Evolutionary conservation across 2,888 invertebrate species (phyloP).

Genomic region (Hirtodrosophila cameraria): DNA sequence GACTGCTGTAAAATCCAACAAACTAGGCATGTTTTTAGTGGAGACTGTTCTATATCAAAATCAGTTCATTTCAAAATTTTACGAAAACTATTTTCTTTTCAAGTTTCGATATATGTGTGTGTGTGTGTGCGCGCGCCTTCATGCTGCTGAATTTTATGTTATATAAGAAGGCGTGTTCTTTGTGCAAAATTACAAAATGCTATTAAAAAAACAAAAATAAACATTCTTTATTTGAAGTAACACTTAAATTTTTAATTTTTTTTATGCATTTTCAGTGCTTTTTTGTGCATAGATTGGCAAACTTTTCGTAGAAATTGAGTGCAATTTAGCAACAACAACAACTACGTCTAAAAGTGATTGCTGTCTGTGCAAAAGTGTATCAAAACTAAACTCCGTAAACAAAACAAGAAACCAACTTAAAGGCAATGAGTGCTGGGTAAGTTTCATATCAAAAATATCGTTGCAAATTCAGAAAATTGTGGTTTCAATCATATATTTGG

Average conservation of each 20-base stretch:
- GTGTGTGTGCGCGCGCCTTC: slow-evolving; percentile 19
- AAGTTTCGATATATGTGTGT: slow-evolving; percentile 5
- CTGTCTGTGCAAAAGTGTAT: slow-evolving; percentile 27
- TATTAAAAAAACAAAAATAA: neutral
- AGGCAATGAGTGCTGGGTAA: slow-evolving; percentile 69
- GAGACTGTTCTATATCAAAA: neutral
- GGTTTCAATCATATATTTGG: neutral
- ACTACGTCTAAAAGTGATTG: slow-evolving; percentile 23
- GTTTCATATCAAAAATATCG: slow-evolving; percentile 17
- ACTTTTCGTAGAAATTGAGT: slow-evolving; percentile 58
- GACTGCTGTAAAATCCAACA: slow-evolving; percentile 20
- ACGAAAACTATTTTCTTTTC: slow-evolving; percentile 20
- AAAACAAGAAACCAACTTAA: slow-evolving; percentile 31
- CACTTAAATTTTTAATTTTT: slow-evolving; percentile 32
- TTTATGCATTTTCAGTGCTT: slow-evolving; percentile 67
- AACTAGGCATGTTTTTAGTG: neutral
- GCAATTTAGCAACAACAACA: slow-evolving; percentile 47
- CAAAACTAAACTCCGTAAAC: slow-evolving; percentile 2
- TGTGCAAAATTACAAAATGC: slow-evolving; percentile 37
- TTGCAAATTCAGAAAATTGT: no score
- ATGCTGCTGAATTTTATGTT: slow-evolving; percentile 39
- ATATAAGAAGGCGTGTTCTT: slow-evolving; percentile 70
- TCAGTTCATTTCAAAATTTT: neutral
- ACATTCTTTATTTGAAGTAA: slow-evolving; percentile 4
- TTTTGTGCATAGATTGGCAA: slow-evolving; percentile 62